Evolutionary conservation across 2,888 invertebrate species (phyloP).

Genomic region (Melieria crassipennis): DNA sequence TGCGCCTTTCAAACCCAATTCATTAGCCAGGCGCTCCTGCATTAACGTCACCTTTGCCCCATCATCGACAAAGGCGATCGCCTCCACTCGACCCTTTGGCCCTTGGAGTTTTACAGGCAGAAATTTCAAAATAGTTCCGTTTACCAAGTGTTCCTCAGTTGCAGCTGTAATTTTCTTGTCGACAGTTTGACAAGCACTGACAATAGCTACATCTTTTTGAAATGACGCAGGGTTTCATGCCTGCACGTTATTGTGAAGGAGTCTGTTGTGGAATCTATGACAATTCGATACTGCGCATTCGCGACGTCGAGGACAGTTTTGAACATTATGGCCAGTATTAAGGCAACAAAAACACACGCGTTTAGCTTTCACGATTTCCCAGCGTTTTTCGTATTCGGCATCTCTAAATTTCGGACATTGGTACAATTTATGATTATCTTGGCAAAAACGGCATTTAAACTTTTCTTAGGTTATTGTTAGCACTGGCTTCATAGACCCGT

Average conservation of each 20-base stretch:
- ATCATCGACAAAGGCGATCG: slow-evolving; percentile 1
- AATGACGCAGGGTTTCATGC: background rate
- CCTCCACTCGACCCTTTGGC: slow-evolving; percentile 1
- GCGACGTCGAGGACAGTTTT: background rate
- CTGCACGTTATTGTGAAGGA: background rate
- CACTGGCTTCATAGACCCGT: background rate
- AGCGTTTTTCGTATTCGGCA: background rate
- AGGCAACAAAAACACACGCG: slow-evolving; percentile 8
- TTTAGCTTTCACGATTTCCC: background rate
- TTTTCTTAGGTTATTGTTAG: background rate
- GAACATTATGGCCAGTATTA: background rate
- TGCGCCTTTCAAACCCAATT: background rate
- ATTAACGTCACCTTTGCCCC: background rate
- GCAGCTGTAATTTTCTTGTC: background rate
- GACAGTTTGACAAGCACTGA: background rate
- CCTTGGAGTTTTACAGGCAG: background rate
- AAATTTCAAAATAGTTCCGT: background rate
- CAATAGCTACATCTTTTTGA: background rate
- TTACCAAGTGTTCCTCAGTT: background rate
- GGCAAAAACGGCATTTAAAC: background rate
- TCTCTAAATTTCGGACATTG: slow-evolving; percentile 4
- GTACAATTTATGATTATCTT: slow-evolving; percentile 5
- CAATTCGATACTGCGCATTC: background rate
- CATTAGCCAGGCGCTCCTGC: background rate
- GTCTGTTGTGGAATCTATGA: background rate